phyloP scores from a whole-genome alignment of 2,888 invertebrate genomes.

The Apantesis nais region DNA sequence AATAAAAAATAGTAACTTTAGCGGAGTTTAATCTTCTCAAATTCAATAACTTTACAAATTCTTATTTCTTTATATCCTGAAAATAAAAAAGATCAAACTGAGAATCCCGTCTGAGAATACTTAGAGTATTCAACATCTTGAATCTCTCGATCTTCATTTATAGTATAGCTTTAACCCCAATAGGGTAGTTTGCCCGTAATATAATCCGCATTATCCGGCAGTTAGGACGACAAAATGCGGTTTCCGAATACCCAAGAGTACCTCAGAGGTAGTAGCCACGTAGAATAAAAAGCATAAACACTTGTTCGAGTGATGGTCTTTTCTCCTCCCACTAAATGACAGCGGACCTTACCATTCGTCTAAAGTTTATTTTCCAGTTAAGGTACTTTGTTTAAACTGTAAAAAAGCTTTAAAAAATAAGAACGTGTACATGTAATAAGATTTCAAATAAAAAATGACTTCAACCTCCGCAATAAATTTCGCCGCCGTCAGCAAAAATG shows the following conservation, averaged over 20 bases:
- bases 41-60: neutral
- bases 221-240: slow-evolving; percentile 17
- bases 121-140: slow-evolving; percentile 12
- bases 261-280: slow-evolving; percentile 27
- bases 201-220: slow-evolving; percentile 30
- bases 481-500: slow-evolving; percentile 13
- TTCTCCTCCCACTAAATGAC: slow-evolving; percentile 5
- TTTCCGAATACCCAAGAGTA: slow-evolving; percentile 26
- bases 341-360: neutral
- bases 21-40: neutral
- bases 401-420: slow-evolving; percentile 15
- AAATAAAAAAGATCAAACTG: slow-evolving; percentile 16
- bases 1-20: neutral
- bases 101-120: slow-evolving; percentile 1
- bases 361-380: slow-evolving; percentile 19
- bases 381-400: slow-evolving; percentile 12
- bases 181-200: slow-evolving; percentile 25
- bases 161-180: slow-evolving; percentile 18
- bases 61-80: neutral
- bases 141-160: slow-evolving; percentile 15
- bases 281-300: slow-evolving; percentile 39
- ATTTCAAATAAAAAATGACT: slow-evolving; percentile 18
- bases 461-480: slow-evolving; percentile 14
- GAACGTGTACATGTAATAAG: slow-evolving; percentile 16
- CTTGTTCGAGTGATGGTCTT: slow-evolving; percentile 25